A percentile compares a stretch with the other conserved stretches of the same genome.
Conservation (phyloP, 92 coral and sea anemone genomes). For the Palythoa grandiflora region DNA sequence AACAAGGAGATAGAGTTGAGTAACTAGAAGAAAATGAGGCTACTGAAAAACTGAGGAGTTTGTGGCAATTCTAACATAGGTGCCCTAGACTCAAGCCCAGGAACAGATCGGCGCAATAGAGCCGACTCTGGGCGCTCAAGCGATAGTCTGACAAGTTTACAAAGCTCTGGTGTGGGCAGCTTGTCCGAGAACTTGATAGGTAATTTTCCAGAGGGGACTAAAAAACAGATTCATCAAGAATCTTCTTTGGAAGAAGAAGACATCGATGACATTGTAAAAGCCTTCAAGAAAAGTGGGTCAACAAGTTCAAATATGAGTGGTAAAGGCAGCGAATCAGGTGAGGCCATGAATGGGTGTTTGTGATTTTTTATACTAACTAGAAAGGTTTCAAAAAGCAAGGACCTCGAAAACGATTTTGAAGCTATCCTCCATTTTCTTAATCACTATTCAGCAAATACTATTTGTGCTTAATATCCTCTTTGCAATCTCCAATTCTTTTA, state of each 20-base stretch:
- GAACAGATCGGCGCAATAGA: constrained; percentile 12
- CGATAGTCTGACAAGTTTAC: constrained; percentile 18
- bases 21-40: too few relatives aligned
- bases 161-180: constrained; percentile 38
- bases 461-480: too few relatives aligned
- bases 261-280: constrained; percentile 86
- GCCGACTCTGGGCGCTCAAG: constrained; percentile 34
- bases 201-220: not conserved
- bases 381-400: too few relatives aligned
- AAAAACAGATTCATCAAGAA: constrained; percentile 20
- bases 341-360: not conserved
- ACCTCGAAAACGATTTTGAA: too few relatives aligned
- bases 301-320: constrained; percentile 24
- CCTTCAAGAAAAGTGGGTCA: constrained; percentile 72
- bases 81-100: constrained; percentile 17
- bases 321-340: constrained; percentile 29
- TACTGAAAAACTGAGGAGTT: not conserved
- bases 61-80: not conserved
- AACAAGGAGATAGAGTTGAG: too few relatives aligned
- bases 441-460: too few relatives aligned
- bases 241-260: constrained; percentile 84
- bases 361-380: too few relatives aligned
- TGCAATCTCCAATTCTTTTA: too few relatives aligned
- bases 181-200: constrained; percentile 5
- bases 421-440: too few relatives aligned